These are phyloP conservation scores for Vultur gryphus DNA, from an alignment of 2,797 vertebrate species.

Conservation along the genomic window DNA sequence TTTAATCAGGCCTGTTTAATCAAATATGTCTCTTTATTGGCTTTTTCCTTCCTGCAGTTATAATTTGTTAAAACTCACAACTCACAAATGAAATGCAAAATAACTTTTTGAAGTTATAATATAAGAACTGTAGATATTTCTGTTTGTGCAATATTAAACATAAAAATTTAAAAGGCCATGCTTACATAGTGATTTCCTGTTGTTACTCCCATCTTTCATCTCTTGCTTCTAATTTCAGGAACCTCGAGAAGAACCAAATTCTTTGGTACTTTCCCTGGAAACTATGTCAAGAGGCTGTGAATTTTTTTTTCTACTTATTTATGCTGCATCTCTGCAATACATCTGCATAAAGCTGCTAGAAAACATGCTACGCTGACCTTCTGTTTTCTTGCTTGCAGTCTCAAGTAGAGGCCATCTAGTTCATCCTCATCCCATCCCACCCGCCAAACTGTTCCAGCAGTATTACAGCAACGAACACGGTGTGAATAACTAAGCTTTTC, in stretches of 20 bases:
- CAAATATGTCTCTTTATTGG: background rate
- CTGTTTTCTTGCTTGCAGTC: conserved; percentile 66
- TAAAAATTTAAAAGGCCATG: background rate
- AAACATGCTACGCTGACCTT: conserved; percentile 64
- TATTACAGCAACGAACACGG: conserved; percentile 12
- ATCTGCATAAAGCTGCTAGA: conserved; percentile 69
- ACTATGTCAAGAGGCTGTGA: conserved; percentile 97
- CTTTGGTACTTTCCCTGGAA: conserved; percentile 99
- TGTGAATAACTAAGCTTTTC: conserved; percentile 1
- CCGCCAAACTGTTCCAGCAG: conserved; percentile 60
- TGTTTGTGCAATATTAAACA: background rate
- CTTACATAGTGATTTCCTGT: background rate
- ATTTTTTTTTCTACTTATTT: conserved; percentile 69
- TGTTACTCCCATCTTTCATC: conserved; percentile 56
- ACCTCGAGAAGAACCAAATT: conserved; percentile 95
- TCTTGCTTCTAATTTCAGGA: conserved; percentile 82
- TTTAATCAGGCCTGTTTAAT: background rate
- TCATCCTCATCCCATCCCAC: conserved; percentile 60
- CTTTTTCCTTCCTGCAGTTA: background rate
- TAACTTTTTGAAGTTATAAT: background rate
- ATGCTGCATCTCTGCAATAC: conserved; percentile 71
- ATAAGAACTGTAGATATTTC: background rate
- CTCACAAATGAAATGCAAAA: background rate
- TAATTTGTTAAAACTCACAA: background rate
- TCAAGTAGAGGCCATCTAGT: conserved; percentile 44